Conservation (phyloP, 2,113 vertebrate genomes). For the Stigmatopora nigra region DNA sequence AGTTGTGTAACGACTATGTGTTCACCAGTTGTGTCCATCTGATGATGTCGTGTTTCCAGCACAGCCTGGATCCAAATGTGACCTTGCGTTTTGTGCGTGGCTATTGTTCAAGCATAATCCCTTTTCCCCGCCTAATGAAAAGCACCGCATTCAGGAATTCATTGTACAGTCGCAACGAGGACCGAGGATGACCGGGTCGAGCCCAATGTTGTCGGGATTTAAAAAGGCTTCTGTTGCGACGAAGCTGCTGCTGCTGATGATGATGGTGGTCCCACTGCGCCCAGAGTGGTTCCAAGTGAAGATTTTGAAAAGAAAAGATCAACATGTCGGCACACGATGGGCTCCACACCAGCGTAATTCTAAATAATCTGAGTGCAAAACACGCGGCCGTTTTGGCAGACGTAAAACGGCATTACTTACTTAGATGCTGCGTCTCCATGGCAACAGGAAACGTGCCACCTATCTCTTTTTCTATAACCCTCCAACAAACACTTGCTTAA, state of each 20-base stretch:
- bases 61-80: conserved; percentile 26
- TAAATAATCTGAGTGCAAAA: conserved; percentile 5
- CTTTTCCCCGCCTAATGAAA: conserved; percentile 43
- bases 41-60: conserved; percentile 8
- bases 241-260: no score
- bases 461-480: conserved; percentile 25
- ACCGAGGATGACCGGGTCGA: neutral
- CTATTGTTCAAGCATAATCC: conserved; percentile 53
- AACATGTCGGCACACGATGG: neutral
- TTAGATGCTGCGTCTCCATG: conserved; percentile 48
- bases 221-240: neutral
- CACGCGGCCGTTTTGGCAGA: conserved; percentile 2
- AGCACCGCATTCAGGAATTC: neutral
- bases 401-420: conserved; percentile 39
- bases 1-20: neutral
- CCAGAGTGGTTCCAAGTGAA: neutral
- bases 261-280: no score
- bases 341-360: conserved; percentile 4
- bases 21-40: neutral
- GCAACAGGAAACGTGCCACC: conserved; percentile 49
- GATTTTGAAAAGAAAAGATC: neutral
- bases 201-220: neutral
- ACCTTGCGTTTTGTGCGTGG: conserved; percentile 3
- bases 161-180: neutral
- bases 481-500: conserved; percentile 1